These are phyloP conservation scores for Sphinx pinastri DNA, from an alignment of 2,888 invertebrate species.

Conservation along the genomic window DNA sequence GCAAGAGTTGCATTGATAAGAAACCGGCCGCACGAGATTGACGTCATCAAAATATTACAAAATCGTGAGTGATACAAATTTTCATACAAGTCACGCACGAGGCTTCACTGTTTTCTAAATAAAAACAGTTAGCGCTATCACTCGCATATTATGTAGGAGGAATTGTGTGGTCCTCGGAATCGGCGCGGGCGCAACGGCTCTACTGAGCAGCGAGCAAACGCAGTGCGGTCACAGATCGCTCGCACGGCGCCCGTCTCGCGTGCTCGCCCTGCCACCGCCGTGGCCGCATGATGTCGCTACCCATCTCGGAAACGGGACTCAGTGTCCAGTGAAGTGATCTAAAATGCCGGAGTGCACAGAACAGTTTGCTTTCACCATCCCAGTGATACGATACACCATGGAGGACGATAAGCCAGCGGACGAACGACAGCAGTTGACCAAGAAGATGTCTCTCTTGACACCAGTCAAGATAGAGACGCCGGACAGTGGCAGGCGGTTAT, in stretches of 20 bases:
- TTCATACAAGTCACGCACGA: conserved; percentile 49
- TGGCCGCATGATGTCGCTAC: conserved; percentile 24
- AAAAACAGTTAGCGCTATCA: conserved; percentile 45
- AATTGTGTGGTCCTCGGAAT: conserved; percentile 22
- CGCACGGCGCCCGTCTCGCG: conserved; percentile 32
- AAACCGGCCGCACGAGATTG: conserved; percentile 34
- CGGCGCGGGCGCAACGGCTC: conserved; percentile 3
- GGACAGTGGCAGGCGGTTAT: conserved; percentile 68
- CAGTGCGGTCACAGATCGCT: conserved; percentile 35
- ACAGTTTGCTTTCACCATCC: conserved; percentile 73
- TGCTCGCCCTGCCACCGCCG: conserved; percentile 31
- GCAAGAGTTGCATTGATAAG: conserved; percentile 1
- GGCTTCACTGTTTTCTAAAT: conserved; percentile 49
- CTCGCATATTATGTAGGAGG: conserved; percentile 38
- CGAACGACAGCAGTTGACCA: conserved; percentile 65
- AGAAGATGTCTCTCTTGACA: conserved; percentile 75
- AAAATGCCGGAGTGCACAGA: conserved; percentile 81
- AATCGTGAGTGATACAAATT: conserved; percentile 39
- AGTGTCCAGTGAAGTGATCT: conserved; percentile 57
- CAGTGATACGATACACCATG: conserved; percentile 79
- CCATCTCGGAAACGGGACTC: conserved; percentile 17
- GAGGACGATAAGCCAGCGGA: conserved; percentile 67
- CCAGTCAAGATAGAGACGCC: conserved; percentile 79
- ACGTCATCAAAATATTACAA: conserved; percentile 44
- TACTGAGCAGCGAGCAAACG: background rate